Percentiles rank a stretch among this genome's conserved stretches.
These are phyloP conservation scores for Onychostruthus taczanowskii DNA, from an alignment of 2,113 vertebrate genomes.

Conservation along the genomic window DNA sequence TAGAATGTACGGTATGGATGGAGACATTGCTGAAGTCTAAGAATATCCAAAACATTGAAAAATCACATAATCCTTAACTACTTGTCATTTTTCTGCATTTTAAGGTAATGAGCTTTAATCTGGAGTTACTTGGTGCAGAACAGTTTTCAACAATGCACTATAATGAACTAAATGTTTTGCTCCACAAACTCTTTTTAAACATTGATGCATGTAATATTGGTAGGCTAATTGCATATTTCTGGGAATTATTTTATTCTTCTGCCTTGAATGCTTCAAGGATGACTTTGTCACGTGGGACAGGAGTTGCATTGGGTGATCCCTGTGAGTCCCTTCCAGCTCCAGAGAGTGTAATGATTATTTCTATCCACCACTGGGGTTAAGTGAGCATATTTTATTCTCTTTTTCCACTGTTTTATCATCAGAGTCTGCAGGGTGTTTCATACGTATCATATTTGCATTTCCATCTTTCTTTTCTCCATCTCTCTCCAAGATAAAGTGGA, in stretches of 20 bases:
- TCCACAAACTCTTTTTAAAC: neutral
- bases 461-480: neutral
- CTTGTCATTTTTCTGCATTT: neutral
- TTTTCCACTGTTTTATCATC: neutral
- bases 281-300: neutral
- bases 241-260: neutral
- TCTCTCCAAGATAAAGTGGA: neutral
- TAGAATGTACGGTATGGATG: accelerated
- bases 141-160: neutral
- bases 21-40: neutral
- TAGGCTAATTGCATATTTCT: neutral
- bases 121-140: neutral
- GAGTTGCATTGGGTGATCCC: neutral
- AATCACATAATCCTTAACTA: neutral
- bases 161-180: neutral
- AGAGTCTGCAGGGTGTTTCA: neutral
- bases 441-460: neutral
- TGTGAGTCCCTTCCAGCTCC: neutral
- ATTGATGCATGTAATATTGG: neutral
- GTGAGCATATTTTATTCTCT: too few species aligned
- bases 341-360: neutral
- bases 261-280: neutral
- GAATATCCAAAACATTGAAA: neutral
- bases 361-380: accelerated
- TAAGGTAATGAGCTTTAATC: neutral